Percentiles rank a stretch among this genome's conserved stretches.
These are phyloP conservation scores for Ichneumoninae sp. DNA, from an alignment of 2,888 invertebrate species.

Conservation along the genomic window DNA sequence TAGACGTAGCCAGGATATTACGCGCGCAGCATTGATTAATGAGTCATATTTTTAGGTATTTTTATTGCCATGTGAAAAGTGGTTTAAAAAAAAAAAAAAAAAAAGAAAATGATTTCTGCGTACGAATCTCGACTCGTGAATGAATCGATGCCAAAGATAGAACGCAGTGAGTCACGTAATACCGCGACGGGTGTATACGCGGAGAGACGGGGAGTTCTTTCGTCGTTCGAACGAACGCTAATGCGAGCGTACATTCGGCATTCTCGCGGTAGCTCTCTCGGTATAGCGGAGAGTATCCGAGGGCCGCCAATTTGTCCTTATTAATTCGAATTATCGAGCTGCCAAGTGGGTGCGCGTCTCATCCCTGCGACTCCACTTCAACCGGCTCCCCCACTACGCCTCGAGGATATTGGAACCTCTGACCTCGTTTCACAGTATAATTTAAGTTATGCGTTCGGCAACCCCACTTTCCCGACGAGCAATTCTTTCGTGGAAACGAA, in stretches of 20 bases:
- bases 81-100: background rate
- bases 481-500: background rate
- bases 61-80: background rate
- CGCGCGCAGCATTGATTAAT: conserved; percentile 1
- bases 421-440: conserved; percentile 72
- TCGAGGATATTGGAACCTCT: conserved; percentile 83
- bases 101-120: background rate
- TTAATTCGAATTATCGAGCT: conserved; percentile 83
- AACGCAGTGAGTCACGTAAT: conserved; percentile 49
- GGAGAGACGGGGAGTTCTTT: conserved; percentile 29
- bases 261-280: conserved; percentile 32
- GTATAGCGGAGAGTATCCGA: conserved; percentile 67
- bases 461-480: background rate
- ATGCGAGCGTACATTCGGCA: conserved; percentile 54
- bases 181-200: background rate
- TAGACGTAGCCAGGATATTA: background rate
- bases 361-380: conserved; percentile 12
- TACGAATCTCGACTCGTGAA: conserved; percentile 44
- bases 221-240: conserved; percentile 47
- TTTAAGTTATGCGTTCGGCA: conserved; percentile 27
- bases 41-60: background rate
- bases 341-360: conserved; percentile 76
- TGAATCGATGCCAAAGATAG: conserved; percentile 52
- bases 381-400: conserved; percentile 30
- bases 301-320: conserved; percentile 81